Evolutionary conservation across 2,888 invertebrate genomes (phyloP).

Genomic region (Macaria notata): DNA sequence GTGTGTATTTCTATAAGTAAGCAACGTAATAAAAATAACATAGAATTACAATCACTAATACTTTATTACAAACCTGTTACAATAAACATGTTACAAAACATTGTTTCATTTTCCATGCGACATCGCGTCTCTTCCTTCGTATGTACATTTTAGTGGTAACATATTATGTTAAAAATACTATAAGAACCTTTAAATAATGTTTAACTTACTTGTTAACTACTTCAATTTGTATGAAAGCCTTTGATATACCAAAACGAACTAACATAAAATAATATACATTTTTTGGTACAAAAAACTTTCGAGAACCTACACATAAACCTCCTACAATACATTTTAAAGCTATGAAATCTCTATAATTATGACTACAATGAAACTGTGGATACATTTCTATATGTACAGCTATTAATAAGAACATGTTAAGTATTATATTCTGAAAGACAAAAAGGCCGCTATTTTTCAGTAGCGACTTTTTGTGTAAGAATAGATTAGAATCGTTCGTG

Average conservation of each 20-base stretch:
- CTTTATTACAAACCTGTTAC: slow-evolving; percentile 69
- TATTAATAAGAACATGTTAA: slow-evolving; percentile 47
- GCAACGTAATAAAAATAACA: slow-evolving; percentile 37
- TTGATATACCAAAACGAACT: slow-evolving; percentile 68
- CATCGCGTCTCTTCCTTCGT: slow-evolving; percentile 51
- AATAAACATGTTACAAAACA: slow-evolving; percentile 32
- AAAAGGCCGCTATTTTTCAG: background rate
- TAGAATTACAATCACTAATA: slow-evolving; percentile 53
- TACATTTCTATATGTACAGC: slow-evolving; percentile 38
- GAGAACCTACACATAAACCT: slow-evolving; percentile 29
- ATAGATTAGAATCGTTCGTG: no score
- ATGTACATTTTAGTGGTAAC: slow-evolving; percentile 73
- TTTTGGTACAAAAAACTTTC: slow-evolving; percentile 77
- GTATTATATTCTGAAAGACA: slow-evolving; percentile 15
- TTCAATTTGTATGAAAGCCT: slow-evolving; percentile 75
- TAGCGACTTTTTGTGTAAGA: background rate
- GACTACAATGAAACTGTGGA: slow-evolving; percentile 70
- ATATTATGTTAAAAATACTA: slow-evolving; percentile 53
- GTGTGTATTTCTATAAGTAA: no score
- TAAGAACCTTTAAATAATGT: slow-evolving; percentile 67
- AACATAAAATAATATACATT: slow-evolving; percentile 71
- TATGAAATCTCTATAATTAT: slow-evolving; percentile 68
- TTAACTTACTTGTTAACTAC: slow-evolving; percentile 50
- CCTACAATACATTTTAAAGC: slow-evolving; percentile 70
- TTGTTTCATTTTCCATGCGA: slow-evolving; percentile 36